Evolutionary conservation across 2,888 invertebrate species (phyloP), one percentile per base, ranked within the genome.

Genomic region (Loripinus fragilis): DNA sequence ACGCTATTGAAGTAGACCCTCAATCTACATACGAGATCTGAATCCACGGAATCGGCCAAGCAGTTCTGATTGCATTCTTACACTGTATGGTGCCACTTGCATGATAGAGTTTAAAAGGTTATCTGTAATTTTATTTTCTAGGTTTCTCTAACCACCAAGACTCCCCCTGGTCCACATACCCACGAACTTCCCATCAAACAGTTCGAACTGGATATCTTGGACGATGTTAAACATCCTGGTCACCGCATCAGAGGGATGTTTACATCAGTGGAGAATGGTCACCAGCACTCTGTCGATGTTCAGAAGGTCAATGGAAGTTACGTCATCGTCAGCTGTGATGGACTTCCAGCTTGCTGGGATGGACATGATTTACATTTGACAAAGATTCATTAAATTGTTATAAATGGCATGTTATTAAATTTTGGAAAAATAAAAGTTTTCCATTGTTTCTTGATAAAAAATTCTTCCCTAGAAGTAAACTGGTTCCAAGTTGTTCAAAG

Each of bases 261-360:
- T 23, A 84, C 87, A 0, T 76, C 83, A 33, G n/a, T 77, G 1
- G 81, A 81, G 0, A 85, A 84, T 68, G 73, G 76, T 2, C 87
- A 87, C 52, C 80, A 85, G 55, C 87, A 87, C 69, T 78, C 76
- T n/a, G 41, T 86, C 12, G 86, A 87, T 66, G 73, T 87, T 48
- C 38, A 52, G 2, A 68, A 80, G 60, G 38, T 67, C 20, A 55
- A 70, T 25, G 75, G 78, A 0, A 23, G 83, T 10, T 86, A 80
- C 78, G 30, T 74, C 7, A 86, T 88, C 48, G 71, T 67, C 5
- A 68, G 67, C 15, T 87, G 87, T 65, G 88, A 87, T 69, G 81
- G 79, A 10, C 23, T 72, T 52, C 65, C 74, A 20, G 70, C 70
- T 0, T 89, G 89, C 71, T 88, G 87, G 88, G 89, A 89, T 69